phyloP scores from a whole-genome alignment of 2,797 vertebrate species.

The Diglossa cyanea region DNA sequence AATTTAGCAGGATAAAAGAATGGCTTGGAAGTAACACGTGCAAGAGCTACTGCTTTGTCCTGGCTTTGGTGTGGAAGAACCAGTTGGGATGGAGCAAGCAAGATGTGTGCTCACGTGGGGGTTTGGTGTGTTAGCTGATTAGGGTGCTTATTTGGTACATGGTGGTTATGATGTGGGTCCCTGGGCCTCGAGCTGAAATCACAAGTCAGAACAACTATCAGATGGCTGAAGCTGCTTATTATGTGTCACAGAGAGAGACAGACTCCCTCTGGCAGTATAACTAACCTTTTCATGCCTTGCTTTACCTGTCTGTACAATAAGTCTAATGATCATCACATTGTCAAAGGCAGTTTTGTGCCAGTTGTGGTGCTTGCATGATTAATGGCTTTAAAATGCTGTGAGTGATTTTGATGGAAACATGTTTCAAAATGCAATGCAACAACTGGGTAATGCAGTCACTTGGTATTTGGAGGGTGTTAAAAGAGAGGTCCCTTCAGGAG shows the following conservation, averaged over 20 bases:
- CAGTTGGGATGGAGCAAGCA: background rate
- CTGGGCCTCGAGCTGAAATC: background rate
- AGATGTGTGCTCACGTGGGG: background rate
- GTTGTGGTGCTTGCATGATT: background rate
- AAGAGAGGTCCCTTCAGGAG: background rate
- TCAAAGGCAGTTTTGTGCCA: background rate
- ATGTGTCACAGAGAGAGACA: background rate
- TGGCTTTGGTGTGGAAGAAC: background rate
- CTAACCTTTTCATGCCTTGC: constrained; percentile 54
- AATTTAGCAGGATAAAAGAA: background rate
- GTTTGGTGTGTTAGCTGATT: background rate
- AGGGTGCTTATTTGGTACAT: background rate
- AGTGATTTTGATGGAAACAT: background rate
- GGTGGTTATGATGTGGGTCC: background rate
- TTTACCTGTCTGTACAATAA: constrained; percentile 49
- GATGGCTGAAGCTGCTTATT: background rate
- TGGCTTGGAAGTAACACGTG: background rate
- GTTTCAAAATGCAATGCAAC: background rate
- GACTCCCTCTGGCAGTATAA: background rate
- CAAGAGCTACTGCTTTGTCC: background rate
- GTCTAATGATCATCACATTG: constrained; percentile 32
- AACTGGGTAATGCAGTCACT: background rate
- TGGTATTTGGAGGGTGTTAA: background rate
- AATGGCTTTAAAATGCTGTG: constrained; percentile 4
- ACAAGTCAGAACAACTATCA: background rate